A percentile compares a stretch with the other conserved stretches of the same genome.
phyloP scores from a whole-genome alignment of 2,797 vertebrate species.

The Bucorvus abyssinicus region DNA sequence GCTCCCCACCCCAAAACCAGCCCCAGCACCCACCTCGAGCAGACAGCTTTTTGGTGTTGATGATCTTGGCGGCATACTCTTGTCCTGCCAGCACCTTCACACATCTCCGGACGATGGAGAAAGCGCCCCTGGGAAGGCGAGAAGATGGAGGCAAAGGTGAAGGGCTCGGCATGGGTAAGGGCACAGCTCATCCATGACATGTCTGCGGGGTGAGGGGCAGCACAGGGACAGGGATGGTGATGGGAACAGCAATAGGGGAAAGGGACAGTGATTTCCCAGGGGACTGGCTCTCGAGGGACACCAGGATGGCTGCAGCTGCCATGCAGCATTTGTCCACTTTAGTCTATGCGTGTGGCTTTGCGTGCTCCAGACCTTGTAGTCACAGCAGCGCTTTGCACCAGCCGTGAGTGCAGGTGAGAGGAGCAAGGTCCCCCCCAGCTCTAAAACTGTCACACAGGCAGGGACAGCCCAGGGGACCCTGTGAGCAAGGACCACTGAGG shows the following conservation, averaged over 20 bases:
- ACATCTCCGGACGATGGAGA: constrained; percentile 94
- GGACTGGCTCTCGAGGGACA: background rate
- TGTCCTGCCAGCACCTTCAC: constrained; percentile 94
- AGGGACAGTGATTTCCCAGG: background rate
- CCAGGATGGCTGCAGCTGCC: background rate
- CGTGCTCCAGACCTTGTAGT: background rate
- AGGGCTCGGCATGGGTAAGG: accelerated
- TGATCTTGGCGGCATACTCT: constrained; percentile 97
- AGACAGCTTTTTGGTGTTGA: constrained; percentile 98
- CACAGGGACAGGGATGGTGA: background rate
- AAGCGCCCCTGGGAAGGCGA: constrained; percentile 88
- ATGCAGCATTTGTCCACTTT: accelerated
- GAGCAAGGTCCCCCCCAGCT: background rate
- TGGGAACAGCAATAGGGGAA: background rate
- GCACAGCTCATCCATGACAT: background rate
- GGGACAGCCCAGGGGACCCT: background rate
- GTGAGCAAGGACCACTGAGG: background rate
- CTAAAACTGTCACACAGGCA: background rate
- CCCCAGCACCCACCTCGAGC: constrained; percentile 84
- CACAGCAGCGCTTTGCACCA: background rate
- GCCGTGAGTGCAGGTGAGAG: accelerated
- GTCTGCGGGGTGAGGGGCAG: background rate
- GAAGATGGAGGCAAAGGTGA: background rate
- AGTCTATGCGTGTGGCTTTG: background rate
- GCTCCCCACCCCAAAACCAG: background rate